Base-by-base conservation (phyloP, 2,797 vertebrate species). In the Nannoperca obscura region DNA sequence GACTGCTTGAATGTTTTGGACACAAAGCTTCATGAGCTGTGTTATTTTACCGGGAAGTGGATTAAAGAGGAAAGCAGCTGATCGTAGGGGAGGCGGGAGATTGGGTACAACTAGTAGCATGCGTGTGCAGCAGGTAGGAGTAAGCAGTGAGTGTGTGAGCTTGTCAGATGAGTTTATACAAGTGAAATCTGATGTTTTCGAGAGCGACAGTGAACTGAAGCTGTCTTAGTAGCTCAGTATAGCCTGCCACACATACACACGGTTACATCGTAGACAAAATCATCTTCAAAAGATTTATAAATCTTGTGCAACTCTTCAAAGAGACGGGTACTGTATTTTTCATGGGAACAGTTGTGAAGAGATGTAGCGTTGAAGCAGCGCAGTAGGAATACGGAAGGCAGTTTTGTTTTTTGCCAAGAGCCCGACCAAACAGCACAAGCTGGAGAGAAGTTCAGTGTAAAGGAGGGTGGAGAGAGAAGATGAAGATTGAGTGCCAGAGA, bases 291-390 rank as follows among this genome's bases (percentile, higher is more conserved):
- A 71, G 64, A 15, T 53, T 74, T 40, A 14, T 68, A 47, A 49
- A 65, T 78, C 15, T 17, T 73, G 17, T 49, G 36, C 32, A 68
- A 24, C 65, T 65, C 74, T 81, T 85, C 76, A 81, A 76, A 86
- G 67, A 66, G 71, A 46, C 11, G 0, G 30, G 4, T 30, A 30
- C 36, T 82, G 47, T 91, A 81, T 78, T 73, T 87, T 85, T 77
- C 38, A 89, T 77, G 54, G 62, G 52, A 83, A 64, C 68, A 58
- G 54, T 64, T 74, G 64, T 63, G 61, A 73, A 34, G 52, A 57
- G 67, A 61, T 65, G 54, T 59, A 44, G 60, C 4, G 40, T 55
- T 2, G 66, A 44, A 77, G 58, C 36, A 44, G 68, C 68, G 17
- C 71, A 60, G 70, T 63, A 54, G 60, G 78, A 71, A 76, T 63